Percentiles rank a stretch among this genome's conserved stretches.
These are phyloP conservation scores for Orientallactaga bullata DNA, from an alignment of 2,113 vertebrate species.

Conservation along the genomic window DNA sequence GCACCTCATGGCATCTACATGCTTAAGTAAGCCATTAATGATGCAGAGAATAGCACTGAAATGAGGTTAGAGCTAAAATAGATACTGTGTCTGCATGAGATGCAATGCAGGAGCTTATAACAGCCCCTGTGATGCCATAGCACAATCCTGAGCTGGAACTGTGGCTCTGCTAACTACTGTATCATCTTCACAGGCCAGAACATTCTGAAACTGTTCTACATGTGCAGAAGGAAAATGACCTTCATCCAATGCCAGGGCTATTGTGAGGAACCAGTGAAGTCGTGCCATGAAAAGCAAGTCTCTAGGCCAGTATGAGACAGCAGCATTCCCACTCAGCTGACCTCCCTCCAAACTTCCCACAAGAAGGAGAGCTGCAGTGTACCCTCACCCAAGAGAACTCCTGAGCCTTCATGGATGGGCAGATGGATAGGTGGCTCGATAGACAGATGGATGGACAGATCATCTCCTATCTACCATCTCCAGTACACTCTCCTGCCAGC, in stretches of 20 bases:
- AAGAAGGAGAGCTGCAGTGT: no score
- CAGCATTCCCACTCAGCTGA: background rate
- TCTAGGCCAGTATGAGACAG: background rate
- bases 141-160: background rate
- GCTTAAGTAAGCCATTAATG: background rate
- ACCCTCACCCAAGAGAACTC: background rate
- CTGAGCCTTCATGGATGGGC: background rate
- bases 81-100: background rate
- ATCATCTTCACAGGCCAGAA: background rate
- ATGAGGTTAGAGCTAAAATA: background rate
- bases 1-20: background rate
- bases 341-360: background rate
- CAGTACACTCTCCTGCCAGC: no score
- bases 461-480: background rate
- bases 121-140: background rate
- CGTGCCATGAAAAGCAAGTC: fast-evolving
- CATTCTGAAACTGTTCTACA: background rate
- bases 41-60: background rate
- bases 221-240: background rate
- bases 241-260: background rate
- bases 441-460: background rate
- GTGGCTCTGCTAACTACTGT: background rate
- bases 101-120: no score
- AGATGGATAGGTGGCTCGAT: background rate
- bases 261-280: background rate